Conservation (phyloP, 2,113 vertebrate species). For the Garra rufa region DNA sequence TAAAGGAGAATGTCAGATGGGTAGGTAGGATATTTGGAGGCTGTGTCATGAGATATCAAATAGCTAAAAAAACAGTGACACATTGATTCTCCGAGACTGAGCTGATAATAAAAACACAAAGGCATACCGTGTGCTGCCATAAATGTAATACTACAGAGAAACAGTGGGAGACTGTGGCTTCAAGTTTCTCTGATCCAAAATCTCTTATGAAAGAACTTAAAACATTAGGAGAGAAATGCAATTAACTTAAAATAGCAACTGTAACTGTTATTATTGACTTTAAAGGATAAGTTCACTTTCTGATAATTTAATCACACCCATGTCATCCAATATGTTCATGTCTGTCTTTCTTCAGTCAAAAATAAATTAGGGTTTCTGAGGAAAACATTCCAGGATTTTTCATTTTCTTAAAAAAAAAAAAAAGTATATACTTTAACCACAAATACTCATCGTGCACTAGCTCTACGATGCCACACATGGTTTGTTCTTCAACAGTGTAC, state of each 20-base stretch:
- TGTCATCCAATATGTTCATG: no score
- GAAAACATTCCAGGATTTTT: no score
- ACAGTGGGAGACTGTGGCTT: constrained; percentile 7
- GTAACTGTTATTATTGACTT: not conserved
- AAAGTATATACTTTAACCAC: no score
- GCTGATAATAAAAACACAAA: constrained; percentile 40
- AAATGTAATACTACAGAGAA: constrained; percentile 31
- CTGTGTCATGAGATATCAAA: constrained; percentile 29
- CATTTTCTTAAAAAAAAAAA: no score
- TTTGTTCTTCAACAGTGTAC: no score
- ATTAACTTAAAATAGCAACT: not conserved
- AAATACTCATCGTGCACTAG: no score
- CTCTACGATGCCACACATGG: no score
- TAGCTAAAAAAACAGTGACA: constrained; percentile 23
- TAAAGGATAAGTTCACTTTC: no score
- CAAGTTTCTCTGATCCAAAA: constrained; percentile 13
- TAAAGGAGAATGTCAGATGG: constrained; percentile 1
- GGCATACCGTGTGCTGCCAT: constrained; percentile 32
- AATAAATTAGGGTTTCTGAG: no score
- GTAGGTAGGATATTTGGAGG: constrained; percentile 16
- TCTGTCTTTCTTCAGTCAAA: no score
- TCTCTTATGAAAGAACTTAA: not conserved
- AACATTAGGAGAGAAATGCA: not conserved
- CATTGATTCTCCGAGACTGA: constrained; percentile 24
- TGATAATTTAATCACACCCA: no score